Evolutionary conservation across 2,888 invertebrate genomes (phyloP), one percentile per base, ranked within the genome.

Genomic region (Mycalesis mineus): DNA sequence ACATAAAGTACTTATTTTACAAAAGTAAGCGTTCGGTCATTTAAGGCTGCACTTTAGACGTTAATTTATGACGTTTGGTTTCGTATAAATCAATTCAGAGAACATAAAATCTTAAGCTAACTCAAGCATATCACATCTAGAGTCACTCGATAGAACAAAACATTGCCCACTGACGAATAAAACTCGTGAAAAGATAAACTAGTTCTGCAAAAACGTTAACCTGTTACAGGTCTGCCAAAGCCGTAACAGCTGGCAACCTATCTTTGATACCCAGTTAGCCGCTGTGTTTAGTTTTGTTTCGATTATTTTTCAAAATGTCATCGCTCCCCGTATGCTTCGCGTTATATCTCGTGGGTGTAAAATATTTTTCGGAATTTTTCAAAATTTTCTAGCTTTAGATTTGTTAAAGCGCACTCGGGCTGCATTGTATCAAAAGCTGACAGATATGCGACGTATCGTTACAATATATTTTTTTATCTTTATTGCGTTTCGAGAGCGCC

Each of bases 301-400:
- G 31, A 28, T 17, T 57, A 44, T 58, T 57, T 51, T 42, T 14
- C 15, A 39, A 55, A 54, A 51, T 45, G 29, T 53, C 49, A 29
- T 45, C 63, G 62, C 59, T 57, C 41, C 28, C 62, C 57, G 55
- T 62, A 59, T 63, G 62, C 31, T 45, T 8, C 5, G 11, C 41
- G 41, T 51, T 53, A 58, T 42, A 54, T 33, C 51, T 55, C 49
- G 36, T 8, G 41, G 49, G 39, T 50, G 41, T 45, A 29, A 57
- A 62, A 62, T 55, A 51, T 47, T 37, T 57, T 55, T 52, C 31
- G n/a, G 40, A 39, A 52, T 52, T 51, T 33, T 47, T 22, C 40
- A 56, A 57, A 44, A 36, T 15, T 36, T 41, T 41, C 45, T 9
- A 37, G 42, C 48, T 45, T 15, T 33, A 31, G 36, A 45, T 45